A percentile compares a stretch with the other conserved stretches of the same genome.
Conservation (phyloP, 1,140 invertebrate species). For the Leptinotarsa lineolata region DNA sequence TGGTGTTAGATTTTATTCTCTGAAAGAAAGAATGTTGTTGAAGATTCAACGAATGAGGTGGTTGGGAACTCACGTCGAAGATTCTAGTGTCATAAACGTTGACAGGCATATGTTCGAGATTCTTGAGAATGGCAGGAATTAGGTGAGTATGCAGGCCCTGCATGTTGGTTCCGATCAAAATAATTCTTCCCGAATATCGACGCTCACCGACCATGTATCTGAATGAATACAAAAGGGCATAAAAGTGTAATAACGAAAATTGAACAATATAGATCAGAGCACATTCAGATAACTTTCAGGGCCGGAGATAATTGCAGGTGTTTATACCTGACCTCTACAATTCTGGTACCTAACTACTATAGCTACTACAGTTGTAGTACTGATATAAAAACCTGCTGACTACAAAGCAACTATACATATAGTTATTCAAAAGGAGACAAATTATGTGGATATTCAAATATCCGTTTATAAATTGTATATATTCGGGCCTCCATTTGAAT, state of each 20-base stretch:
- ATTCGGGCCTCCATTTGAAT: too few relatives aligned
- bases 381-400: too few relatives aligned
- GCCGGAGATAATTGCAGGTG: too few relatives aligned
- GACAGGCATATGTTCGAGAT: conserved; percentile 79
- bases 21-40: not conserved
- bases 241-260: conserved; percentile 11
- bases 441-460: too few relatives aligned
- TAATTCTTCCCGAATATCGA: conserved; percentile 63
- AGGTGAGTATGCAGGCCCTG: conserved; percentile 63
- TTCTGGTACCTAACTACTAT: too few relatives aligned
- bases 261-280: too few relatives aligned
- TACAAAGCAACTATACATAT: too few relatives aligned
- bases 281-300: too few relatives aligned
- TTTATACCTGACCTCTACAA: too few relatives aligned
- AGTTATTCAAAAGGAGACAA: too few relatives aligned
- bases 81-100: conserved; percentile 69
- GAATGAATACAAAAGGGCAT: conserved; percentile 21
- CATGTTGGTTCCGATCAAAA: conserved; percentile 63
- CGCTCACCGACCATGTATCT: conserved; percentile 55
- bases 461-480: too few relatives aligned
- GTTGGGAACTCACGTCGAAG: conserved; percentile 34
- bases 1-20: conserved; percentile 10
- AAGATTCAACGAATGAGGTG: not conserved
- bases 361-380: too few relatives aligned
- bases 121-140: conserved; percentile 78